Conservation (phyloP, 2,888 invertebrate genomes). For the Drosophila prostipennis region DNA sequence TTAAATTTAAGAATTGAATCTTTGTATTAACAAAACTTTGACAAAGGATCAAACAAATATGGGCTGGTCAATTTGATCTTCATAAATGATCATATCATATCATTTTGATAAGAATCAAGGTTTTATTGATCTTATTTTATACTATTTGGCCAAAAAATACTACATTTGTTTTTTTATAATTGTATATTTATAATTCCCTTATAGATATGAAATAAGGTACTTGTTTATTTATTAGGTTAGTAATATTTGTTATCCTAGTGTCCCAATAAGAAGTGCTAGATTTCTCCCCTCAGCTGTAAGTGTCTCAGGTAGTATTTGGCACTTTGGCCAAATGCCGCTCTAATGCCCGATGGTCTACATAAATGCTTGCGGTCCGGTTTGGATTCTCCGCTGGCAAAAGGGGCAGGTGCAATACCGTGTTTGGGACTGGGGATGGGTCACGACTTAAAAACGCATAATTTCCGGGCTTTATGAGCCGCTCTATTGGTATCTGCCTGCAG, state of each 20-base stretch:
- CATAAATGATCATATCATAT: too few species aligned
- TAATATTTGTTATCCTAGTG: background rate
- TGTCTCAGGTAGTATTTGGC: conserved; percentile 29
- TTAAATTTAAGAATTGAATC: too few species aligned
- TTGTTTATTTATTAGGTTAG: too few species aligned
- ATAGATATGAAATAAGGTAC: too few species aligned
- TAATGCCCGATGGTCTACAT: conserved; percentile 43
- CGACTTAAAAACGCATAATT: conserved; percentile 68
- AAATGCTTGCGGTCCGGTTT: conserved; percentile 13
- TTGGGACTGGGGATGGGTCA: conserved; percentile 34
- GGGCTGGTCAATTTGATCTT: too few species aligned
- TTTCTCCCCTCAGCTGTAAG: background rate
- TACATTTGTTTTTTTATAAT: too few species aligned
- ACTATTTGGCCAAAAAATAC: too few species aligned
- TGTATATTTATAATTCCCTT: too few species aligned
- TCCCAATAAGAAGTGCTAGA: background rate
- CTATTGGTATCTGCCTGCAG: conserved; percentile 22
- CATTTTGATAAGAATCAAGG: too few species aligned
- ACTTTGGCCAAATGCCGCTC: conserved; percentile 65
- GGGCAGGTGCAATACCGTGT: conserved; percentile 62
- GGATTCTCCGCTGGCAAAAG: background rate
- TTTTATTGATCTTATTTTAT: too few species aligned
- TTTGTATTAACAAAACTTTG: too few species aligned
- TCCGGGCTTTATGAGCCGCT: conserved; percentile 65
- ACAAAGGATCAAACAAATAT: too few species aligned